Conservation (phyloP, 2,797 vertebrate genomes). For the Schizopygopsis pylzovi region DNA sequence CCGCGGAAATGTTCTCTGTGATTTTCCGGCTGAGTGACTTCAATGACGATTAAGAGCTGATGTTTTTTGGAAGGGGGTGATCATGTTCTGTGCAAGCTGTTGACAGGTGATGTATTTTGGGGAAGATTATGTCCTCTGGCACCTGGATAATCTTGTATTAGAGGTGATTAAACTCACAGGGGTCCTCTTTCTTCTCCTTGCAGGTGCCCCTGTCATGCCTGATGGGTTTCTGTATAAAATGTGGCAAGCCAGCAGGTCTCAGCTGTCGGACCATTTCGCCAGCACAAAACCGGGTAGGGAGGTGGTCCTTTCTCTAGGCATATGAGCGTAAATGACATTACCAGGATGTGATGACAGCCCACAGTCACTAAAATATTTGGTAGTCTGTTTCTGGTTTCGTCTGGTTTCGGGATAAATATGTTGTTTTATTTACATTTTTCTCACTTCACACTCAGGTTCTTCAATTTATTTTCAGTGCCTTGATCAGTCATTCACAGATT, state of each 20-base stretch:
- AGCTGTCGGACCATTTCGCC: conserved; percentile 49
- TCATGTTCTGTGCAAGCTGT: conserved; percentile 46
- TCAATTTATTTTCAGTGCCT: conserved; percentile 36
- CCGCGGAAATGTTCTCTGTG: conserved; percentile 23
- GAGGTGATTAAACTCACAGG: conserved; percentile 66
- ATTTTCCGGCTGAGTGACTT: conserved; percentile 55
- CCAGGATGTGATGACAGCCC: conserved; percentile 46
- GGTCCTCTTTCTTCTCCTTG: conserved; percentile 59
- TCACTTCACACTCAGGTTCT: conserved; percentile 17
- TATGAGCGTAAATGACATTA: conserved; percentile 58
- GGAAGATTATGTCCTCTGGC: conserved; percentile 64
- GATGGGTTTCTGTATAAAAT: conserved; percentile 65
- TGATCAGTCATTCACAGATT: conserved; percentile 37
- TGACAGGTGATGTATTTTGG: conserved; percentile 61
- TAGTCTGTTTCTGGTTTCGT: conserved; percentile 20
- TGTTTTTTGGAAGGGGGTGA: conserved; percentile 45
- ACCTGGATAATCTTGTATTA: conserved; percentile 69
- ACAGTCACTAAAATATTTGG: conserved; percentile 11
- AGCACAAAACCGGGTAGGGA: conserved; percentile 33
- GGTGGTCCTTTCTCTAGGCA: conserved; percentile 23
- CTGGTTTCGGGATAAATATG: conserved; percentile 32
- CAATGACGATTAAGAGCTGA: conserved; percentile 54
- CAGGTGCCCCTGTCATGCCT: conserved; percentile 69
- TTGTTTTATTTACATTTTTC: conserved; percentile 45
- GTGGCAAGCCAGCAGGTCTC: conserved; percentile 45